A percentile compares a stretch with the other conserved stretches of the same genome.
phyloP scores from a whole-genome alignment of 1,140 invertebrate genomes.

The Drosophila subobscura region DNA sequence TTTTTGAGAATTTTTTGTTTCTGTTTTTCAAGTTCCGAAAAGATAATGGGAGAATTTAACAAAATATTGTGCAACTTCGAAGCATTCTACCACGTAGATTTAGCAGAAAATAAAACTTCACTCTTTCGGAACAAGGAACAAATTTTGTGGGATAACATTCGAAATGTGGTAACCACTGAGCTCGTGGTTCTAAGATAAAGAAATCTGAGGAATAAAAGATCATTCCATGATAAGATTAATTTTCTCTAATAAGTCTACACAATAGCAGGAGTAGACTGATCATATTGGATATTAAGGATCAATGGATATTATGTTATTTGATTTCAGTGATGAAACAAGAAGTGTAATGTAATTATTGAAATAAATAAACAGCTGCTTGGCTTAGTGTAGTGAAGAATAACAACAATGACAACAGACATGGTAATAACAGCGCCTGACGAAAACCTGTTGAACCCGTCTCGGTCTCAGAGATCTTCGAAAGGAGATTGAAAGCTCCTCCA shows the following conservation, averaged over 20 bases:
- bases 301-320: not conserved
- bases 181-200: too few relatives aligned
- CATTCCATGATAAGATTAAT: too few relatives aligned
- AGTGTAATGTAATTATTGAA: conserved; percentile 19
- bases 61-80: not conserved
- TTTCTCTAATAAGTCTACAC: too few relatives aligned
- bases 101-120: not conserved
- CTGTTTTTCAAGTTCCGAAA: not conserved
- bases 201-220: too few relatives aligned
- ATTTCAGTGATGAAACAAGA: conserved; percentile 1
- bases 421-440: conserved; percentile 25
- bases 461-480: conserved; percentile 32
- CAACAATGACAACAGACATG: conserved; percentile 31
- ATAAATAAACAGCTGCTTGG: conserved; percentile 50
- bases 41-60: too few relatives aligned
- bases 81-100: not conserved
- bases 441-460: conserved; percentile 71
- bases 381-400: conserved; percentile 7
- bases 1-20: conserved; percentile 14
- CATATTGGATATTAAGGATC: too few relatives aligned
- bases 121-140: too few relatives aligned
- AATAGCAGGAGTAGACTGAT: too few relatives aligned
- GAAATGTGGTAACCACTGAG: too few relatives aligned
- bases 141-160: too few relatives aligned
- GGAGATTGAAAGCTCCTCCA: conserved; percentile 35